Evolutionary conservation across 1,140 invertebrate species (phyloP).

Genomic region (Meloidogyne hapla): DNA sequence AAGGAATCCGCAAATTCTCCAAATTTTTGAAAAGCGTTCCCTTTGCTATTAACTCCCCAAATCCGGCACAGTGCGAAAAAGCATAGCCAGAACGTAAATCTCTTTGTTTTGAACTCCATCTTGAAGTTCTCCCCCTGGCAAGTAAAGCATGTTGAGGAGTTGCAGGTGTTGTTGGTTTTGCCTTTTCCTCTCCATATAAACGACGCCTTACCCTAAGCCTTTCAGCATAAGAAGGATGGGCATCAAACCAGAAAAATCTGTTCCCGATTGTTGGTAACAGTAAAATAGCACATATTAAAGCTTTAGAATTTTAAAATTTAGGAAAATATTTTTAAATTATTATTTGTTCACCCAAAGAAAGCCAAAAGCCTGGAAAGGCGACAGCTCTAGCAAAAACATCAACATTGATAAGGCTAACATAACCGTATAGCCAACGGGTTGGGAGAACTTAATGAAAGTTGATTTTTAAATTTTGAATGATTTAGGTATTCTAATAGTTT

Average conservation of each 20-base stretch:
- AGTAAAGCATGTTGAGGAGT: slow-evolving; percentile 78
- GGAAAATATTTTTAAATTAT: neutral
- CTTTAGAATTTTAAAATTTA: slow-evolving; percentile 34
- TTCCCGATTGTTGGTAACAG: slow-evolving; percentile 90
- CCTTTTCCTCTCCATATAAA: slow-evolving; percentile 32
- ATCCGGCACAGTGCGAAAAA: slow-evolving; percentile 94
- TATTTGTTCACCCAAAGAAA: slow-evolving; percentile 73
- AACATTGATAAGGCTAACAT: slow-evolving; percentile 34
- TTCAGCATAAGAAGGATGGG: slow-evolving; percentile 85
- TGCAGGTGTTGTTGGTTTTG: neutral
- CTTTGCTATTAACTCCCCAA: slow-evolving; percentile 92
- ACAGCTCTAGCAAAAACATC: slow-evolving; percentile 60
- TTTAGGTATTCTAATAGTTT: too few species aligned
- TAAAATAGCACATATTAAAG: slow-evolving; percentile 79
- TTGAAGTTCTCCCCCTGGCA: slow-evolving; percentile 74
- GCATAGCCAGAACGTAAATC: slow-evolving; percentile 89
- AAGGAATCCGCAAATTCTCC: slow-evolving; percentile 46
- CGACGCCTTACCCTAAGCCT: slow-evolving; percentile 80
- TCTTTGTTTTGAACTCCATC: slow-evolving; percentile 71
- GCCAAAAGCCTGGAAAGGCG: slow-evolving; percentile 85
- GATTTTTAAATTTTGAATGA: neutral
- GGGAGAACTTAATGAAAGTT: neutral
- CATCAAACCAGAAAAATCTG: slow-evolving; percentile 85
- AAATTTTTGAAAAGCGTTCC: slow-evolving; percentile 83
- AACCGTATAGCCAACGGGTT: neutral